Conservation (phyloP, 2,888 invertebrate species). For the Lucinisca nassula region DNA sequence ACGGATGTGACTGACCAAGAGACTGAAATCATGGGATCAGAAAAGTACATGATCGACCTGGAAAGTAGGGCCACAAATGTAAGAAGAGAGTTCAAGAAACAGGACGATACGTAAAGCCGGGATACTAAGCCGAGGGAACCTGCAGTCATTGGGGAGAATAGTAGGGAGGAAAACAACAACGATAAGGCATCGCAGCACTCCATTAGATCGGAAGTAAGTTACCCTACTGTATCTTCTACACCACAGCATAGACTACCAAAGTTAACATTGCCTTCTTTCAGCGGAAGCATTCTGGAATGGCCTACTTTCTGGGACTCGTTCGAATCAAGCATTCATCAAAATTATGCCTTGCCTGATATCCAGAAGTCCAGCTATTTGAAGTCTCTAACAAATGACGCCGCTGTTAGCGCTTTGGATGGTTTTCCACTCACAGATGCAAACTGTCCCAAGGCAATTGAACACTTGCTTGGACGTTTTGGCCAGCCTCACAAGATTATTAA, state of each 20-base stretch:
- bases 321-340: constrained; percentile 18
- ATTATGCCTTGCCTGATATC: constrained; percentile 4
- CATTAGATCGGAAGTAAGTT: not conserved
- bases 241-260: constrained; percentile 7
- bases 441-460: constrained; percentile 4
- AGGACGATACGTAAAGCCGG: not conserved
- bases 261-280: constrained; percentile 14
- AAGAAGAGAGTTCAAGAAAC: not conserved
- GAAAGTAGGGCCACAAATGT: not conserved
- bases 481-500: constrained; percentile 18
- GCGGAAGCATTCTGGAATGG: constrained; percentile 8
- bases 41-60: not conserved
- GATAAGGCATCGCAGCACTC: not conserved
- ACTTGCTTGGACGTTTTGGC: constrained; percentile 3
- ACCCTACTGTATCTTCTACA: not conserved
- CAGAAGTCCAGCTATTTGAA: constrained; percentile 21
- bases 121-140: not conserved
- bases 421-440: constrained; percentile 21
- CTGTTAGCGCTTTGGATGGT: constrained; percentile 5
- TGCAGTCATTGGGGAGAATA: not conserved
- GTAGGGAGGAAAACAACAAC: not conserved
- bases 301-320: constrained; percentile 29
- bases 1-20: not conserved
- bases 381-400: constrained; percentile 9
- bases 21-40: not conserved